Evolutionary conservation across 2,797 vertebrate species (phyloP), one percentile per base, ranked within the genome.

Genomic region (Arctocebus calabarensis): DNA sequence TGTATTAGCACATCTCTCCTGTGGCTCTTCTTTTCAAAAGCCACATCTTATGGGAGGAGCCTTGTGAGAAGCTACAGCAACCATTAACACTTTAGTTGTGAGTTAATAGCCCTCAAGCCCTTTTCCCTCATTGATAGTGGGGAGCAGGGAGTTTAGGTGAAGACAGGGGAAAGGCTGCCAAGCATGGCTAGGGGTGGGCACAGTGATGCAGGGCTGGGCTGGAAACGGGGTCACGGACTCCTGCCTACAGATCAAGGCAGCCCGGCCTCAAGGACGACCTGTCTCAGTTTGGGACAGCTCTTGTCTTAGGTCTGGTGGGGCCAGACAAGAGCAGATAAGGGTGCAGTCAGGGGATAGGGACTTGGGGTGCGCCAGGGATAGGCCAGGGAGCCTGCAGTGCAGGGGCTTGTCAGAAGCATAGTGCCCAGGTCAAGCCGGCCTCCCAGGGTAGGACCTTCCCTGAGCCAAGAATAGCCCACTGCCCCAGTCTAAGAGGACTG

Each of bases 401-500:
- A 43, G 32, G 48, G 19, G 45, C 74, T 1, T 3, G 4, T 2
- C 32, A 19, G 10, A 43, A 40, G 6, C 73, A 52, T 10, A 22
- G n/a, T 4, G 40, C 16, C 48, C 45, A 4, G 11, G 70, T 16
- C 19, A 4, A 27, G 32, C 1, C 6, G 16, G 12, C 27, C 52
- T 40, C 11, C 7, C 3, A 7, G 52, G 6, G 37, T 1, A 27
- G 25, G 34, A 19, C 4, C 16, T 40, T 13, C 22, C 25, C 23
- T 29, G 78, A 43, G 73, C 61, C 29, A 4, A 25, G 27, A 29
- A n/a, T 13, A 2, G 52, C 27, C 8, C 10, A 6, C 5, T 0
- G 5, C 29, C 14, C 0, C 1, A 55, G 73, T 11, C 57, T 43
- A 0, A 0, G 57, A 29, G 27, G 3, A 0, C 45, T 10, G 1